Base-by-base conservation (phyloP, 2,888 invertebrate genomes). In the Notodonta dromedarius region DNA sequence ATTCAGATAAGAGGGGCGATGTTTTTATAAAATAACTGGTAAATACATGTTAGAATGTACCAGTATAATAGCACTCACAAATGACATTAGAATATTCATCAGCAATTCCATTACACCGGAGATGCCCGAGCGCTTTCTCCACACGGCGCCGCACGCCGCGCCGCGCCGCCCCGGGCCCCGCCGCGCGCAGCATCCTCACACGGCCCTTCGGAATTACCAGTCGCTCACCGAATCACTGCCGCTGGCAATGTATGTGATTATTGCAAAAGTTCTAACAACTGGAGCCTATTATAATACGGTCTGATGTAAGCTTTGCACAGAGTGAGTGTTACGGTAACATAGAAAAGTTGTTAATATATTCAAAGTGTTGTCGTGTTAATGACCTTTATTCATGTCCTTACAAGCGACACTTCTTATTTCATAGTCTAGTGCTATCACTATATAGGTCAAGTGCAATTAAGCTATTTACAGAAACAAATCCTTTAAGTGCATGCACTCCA, bases 61-160 rank as follows among this genome's bases (percentile, higher is more conserved):
- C 9, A 51, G 9, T 24, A 24, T 24, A 7, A 51, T 24, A 51
- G 5, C 32, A 9, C 32, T 52, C 32, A 52, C 6, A 52, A 32
- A 32, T 16, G 4, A 32, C 58, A 66, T 58, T 56, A 66, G 24
- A 66, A 70, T 70, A 52, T 68, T 68, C 42, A 62, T 56, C 42
- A 53, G 62, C 35, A 14, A 55, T 44, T 35, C 14, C 16, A 16
- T 50, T 14, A 14, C 16, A 14, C 7, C 16, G 16, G 16, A 8
- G 50, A 50, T 70, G 46, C 5, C 6, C 13, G 13, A 5, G n/a
- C 46, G 46, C 46, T 46, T 13, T 46, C 46, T 46, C 46, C n/a
- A 6, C 46, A n/a, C 44, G 57, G 13, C 39, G 35, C 51, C 6
- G 48, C 24, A 56, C 44, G 51, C 5, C 44, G 44, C 9, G 56